Conservation (phyloP, 2,797 vertebrate species). For the Knipowitschia caucasica region DNA sequence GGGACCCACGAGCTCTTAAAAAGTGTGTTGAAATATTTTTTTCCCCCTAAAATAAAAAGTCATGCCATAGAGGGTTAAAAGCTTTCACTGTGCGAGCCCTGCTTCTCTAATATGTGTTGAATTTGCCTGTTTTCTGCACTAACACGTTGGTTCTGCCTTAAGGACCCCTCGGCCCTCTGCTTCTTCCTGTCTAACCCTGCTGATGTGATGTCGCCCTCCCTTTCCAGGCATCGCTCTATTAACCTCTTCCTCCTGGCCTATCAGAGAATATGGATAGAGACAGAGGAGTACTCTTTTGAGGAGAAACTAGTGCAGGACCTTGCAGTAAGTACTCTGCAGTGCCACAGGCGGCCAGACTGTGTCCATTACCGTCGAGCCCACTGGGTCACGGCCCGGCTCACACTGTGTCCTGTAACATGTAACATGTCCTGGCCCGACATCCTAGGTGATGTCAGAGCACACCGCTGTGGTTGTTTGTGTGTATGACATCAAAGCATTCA, state of each 20-base stretch:
- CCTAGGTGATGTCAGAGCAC: slow-evolving; percentile 65
- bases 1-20: too few species aligned
- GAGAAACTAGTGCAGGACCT: slow-evolving; percentile 99
- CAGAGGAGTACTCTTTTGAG: slow-evolving; percentile 99
- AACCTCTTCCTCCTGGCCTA: slow-evolving; percentile 99
- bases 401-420: slow-evolving; percentile 20
- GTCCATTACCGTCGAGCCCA: slow-evolving; percentile 23
- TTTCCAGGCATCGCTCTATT: slow-evolving; percentile 97
- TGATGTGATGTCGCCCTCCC: slow-evolving; percentile 84
- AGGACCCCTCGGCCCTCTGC: slow-evolving; percentile 62
- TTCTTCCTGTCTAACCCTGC: slow-evolving; percentile 76
- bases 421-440: slow-evolving; percentile 61
- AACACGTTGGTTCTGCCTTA: slow-evolving; percentile 74
- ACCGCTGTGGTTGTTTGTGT: slow-evolving; percentile 21
- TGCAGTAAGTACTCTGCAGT: slow-evolving; percentile 90
- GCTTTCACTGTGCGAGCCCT: too few species aligned
- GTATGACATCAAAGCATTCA: slow-evolving; percentile 41
- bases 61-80: too few species aligned
- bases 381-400: slow-evolving; percentile 27
- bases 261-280: slow-evolving; percentile 99
- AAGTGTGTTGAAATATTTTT: too few species aligned
- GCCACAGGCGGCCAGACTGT: slow-evolving; percentile 13
- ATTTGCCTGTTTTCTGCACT: slow-evolving; percentile 75
- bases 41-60: too few species aligned
- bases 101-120: slow-evolving; percentile 71